phyloP scores from a whole-genome alignment of 37 sponge, comb jelly and placozoan species.

The Dysidea cf. avara region DNA sequence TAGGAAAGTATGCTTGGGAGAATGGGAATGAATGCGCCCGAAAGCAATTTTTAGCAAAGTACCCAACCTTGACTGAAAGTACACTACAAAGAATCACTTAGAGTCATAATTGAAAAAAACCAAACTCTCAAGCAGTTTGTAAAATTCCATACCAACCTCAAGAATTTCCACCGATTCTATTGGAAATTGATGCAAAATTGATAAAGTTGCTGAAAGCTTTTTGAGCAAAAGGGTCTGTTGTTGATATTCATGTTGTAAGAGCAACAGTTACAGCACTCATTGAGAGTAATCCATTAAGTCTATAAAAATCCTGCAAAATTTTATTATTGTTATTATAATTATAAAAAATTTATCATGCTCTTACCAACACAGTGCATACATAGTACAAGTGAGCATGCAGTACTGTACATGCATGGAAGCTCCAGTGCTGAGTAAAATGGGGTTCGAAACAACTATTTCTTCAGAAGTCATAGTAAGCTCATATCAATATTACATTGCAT shows the following conservation, averaged over 20 bases:
- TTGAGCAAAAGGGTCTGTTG: constrained; percentile 41
- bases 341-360: no score
- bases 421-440: no score
- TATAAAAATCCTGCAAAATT: constrained; percentile 11
- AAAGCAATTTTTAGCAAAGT: constrained; percentile 13
- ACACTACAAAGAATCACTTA: constrained; percentile 13
- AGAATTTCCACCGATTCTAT: constrained; percentile 41
- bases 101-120: constrained; percentile 20
- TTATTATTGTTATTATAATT: no score
- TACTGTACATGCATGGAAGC: no score
- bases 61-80: constrained; percentile 45
- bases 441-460: no score
- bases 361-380: constrained; percentile 40
- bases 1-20: constrained; percentile 55
- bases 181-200: constrained; percentile 50
- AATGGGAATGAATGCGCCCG: constrained; percentile 60
- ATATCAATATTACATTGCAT: no score
- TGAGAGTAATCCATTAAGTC: constrained; percentile 25
- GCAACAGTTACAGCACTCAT: constrained; percentile 42
- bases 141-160: constrained; percentile 1
- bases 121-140: constrained; percentile 34
- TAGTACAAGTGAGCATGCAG: constrained; percentile 18
- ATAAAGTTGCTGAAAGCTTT: constrained; percentile 35
- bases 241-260: constrained; percentile 54
- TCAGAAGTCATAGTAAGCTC: no score